phyloP scores from a whole-genome alignment of 1,140 invertebrate genomes.

The Gyrodactylus salaris region DNA sequence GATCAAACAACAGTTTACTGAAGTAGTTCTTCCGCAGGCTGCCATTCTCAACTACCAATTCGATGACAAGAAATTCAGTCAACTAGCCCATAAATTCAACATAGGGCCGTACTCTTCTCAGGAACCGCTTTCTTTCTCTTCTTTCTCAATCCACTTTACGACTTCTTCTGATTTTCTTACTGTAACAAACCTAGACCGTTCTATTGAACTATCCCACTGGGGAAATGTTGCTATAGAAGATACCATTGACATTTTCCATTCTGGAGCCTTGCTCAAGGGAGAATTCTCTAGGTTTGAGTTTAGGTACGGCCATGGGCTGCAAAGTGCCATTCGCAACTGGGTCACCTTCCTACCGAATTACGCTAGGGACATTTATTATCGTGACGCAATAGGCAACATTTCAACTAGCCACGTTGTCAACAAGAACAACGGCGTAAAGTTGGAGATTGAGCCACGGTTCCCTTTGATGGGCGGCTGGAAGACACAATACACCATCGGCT shows the following conservation, averaged over 20 bases:
- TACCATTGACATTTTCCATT: constrained; percentile 52
- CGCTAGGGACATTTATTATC: constrained; percentile 56
- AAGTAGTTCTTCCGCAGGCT: constrained; percentile 35
- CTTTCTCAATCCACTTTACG: constrained; percentile 57
- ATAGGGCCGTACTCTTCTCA: constrained; percentile 57
- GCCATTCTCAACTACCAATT: constrained; percentile 45
- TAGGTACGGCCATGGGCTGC: constrained; percentile 46
- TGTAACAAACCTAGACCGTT: constrained; percentile 43
- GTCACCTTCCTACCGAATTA: constrained; percentile 62
- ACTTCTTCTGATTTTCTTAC: constrained; percentile 79
- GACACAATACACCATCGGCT: constrained; percentile 74
- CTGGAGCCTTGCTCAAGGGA: constrained; percentile 60
- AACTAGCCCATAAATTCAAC: constrained; percentile 37
- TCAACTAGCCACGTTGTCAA: constrained; percentile 66
- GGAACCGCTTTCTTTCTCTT: constrained; percentile 22
- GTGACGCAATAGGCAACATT: constrained; percentile 95
- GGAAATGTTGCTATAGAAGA: constrained; percentile 92
- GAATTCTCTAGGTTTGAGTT: constrained; percentile 80
- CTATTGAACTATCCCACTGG: constrained; percentile 90
- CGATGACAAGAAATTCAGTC: constrained; percentile 39
- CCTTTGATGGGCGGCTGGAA: constrained; percentile 96
- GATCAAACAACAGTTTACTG: constrained; percentile 41
- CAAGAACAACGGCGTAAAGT: constrained; percentile 55
- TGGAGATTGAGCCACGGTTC: constrained; percentile 68
- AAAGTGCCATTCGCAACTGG: constrained; percentile 55